Percentiles rank a stretch among this genome's conserved stretches.
These are phyloP conservation scores for Drepana arcuata DNA, from an alignment of 1,140 invertebrate species.

Conservation along the genomic window DNA sequence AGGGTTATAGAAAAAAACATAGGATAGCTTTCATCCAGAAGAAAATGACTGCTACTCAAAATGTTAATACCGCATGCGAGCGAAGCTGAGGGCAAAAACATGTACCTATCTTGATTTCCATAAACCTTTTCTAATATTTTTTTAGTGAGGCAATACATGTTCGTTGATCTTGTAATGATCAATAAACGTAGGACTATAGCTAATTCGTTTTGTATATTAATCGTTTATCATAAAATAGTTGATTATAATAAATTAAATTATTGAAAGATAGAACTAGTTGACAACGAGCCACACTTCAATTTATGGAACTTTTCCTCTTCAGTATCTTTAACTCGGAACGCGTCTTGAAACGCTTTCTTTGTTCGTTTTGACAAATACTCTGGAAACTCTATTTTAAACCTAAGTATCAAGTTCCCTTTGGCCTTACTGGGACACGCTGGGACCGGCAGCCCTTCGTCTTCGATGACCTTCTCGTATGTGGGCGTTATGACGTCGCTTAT, in stretches of 20 bases:
- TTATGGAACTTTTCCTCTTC: slow-evolving; percentile 47
- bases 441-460: slow-evolving; percentile 77
- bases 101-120: no score
- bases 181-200: no score
- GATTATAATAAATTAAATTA: neutral
- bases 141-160: no score
- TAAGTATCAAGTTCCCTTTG: slow-evolving; percentile 51
- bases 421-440: slow-evolving; percentile 51
- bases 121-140: no score
- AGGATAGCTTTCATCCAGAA: no score
- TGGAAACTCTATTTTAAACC: slow-evolving; percentile 42
- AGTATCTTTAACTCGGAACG: slow-evolving; percentile 37
- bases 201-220: no score
- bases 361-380: slow-evolving; percentile 45
- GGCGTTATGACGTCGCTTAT: slow-evolving; percentile 81
- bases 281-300: slow-evolving; percentile 39
- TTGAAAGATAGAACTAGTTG: slow-evolving; percentile 14
- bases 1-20: no score
- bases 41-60: no score
- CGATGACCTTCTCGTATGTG: slow-evolving; percentile 74
- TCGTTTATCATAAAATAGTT: no score
- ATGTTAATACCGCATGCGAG: no score
- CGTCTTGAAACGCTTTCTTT: slow-evolving; percentile 45
- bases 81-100: no score
- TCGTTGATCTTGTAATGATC: no score